Conservation (phyloP, 2,113 vertebrate genomes). For the Corythornis cristatus region DNA sequence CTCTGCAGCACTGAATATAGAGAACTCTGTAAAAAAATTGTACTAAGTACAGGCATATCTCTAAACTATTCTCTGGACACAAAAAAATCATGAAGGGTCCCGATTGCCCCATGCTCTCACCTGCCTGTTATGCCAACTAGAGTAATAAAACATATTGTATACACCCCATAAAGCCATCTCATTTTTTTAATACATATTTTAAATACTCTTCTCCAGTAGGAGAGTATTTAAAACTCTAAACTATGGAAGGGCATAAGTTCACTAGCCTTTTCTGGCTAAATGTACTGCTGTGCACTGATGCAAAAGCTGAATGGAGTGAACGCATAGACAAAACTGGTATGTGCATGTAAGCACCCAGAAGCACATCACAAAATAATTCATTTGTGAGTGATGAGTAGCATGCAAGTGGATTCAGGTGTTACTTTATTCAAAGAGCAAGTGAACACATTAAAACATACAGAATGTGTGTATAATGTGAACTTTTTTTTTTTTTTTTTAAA, state of each 20-base stretch:
- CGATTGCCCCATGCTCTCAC: neutral
- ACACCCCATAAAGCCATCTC: neutral
- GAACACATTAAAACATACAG: neutral
- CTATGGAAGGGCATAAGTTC: neutral
- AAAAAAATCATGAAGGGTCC: neutral
- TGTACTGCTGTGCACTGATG: neutral
- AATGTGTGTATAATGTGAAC: neutral
- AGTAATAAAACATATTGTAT: neutral
- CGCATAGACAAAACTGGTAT: neutral
- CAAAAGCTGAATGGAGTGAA: neutral
- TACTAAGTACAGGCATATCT: neutral
- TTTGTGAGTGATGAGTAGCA: neutral
- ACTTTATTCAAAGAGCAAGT: constrained; percentile 6
- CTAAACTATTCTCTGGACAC: neutral
- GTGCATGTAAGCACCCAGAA: neutral
- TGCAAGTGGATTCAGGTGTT: neutral
- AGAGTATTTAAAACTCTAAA: neutral
- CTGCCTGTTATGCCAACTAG: neutral
- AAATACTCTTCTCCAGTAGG: neutral
- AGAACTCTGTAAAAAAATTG: neutral
- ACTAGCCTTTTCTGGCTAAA: neutral
- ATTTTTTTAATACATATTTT: neutral
- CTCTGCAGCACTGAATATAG: neutral
- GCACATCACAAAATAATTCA: neutral
- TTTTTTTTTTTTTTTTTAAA: neutral